Percentiles rank a stretch among this genome's conserved stretches.
Evolutionary conservation across 2,113 vertebrate species (phyloP).

Genomic region (Zosterops lateralis): DNA sequence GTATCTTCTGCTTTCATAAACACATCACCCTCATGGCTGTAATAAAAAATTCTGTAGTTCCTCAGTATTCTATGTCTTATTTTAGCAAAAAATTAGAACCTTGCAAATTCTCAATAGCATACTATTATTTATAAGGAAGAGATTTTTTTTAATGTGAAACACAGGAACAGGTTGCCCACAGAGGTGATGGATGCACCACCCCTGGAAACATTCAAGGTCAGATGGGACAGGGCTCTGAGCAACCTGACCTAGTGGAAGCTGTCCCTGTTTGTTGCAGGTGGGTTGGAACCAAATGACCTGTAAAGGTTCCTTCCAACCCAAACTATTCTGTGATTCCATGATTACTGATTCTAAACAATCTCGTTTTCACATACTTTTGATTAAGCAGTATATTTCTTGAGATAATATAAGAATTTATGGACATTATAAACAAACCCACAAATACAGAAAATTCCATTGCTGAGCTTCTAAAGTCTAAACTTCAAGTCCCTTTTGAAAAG

Average conservation of each 20-base stretch:
- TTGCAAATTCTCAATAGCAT: not conserved
- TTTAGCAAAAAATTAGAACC: not conserved
- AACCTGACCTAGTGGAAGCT: not conserved
- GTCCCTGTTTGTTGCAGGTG: not conserved
- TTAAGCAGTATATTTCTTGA: not conserved
- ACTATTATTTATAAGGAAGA: not conserved
- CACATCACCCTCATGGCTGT: not conserved
- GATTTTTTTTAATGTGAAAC: not conserved
- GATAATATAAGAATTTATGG: not conserved
- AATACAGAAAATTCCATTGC: not conserved
- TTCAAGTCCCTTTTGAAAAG: not conserved
- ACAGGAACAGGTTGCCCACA: not conserved
- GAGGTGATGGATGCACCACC: not conserved
- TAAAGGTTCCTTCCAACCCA: not conserved
- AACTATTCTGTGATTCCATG: not conserved
- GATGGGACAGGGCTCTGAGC: not conserved
- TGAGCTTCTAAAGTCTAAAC: not conserved
- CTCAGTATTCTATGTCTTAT: not conserved
- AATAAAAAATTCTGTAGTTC: not conserved
- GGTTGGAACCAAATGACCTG: not conserved
- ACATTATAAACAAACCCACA: not conserved
- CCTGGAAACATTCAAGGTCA: not conserved
- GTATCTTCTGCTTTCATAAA: not conserved
- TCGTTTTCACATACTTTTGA: not conserved
- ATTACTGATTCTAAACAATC: not conserved